A percentile compares a stretch with the other conserved stretches of the same genome.
These are phyloP conservation scores for Enoplosus armatus DNA, from an alignment of 2,797 vertebrate species.

Conservation along the genomic window DNA sequence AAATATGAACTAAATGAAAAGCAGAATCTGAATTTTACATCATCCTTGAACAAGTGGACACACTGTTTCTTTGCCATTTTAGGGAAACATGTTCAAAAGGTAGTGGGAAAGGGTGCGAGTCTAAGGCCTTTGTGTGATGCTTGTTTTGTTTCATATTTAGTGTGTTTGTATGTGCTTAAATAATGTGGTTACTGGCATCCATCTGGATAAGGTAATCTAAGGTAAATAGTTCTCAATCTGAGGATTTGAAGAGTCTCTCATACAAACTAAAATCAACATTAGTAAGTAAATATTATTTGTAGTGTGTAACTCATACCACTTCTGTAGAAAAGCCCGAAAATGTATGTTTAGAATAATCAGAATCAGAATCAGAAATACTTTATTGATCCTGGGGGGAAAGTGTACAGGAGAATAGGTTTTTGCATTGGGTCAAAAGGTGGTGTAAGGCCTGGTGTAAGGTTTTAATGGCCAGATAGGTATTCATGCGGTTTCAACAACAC, in stretches of 20 bases:
- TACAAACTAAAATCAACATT: neutral
- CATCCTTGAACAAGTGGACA: neutral
- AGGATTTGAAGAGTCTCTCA: neutral
- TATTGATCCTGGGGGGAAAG: no score
- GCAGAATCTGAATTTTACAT: neutral
- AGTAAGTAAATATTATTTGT: neutral
- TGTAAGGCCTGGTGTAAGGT: neutral
- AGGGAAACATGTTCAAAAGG: neutral
- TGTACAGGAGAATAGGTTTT: no score
- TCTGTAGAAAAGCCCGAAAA: neutral
- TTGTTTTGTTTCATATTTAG: neutral
- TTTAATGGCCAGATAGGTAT: neutral
- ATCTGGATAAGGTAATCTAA: neutral
- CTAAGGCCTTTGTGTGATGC: no score
- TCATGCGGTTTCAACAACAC: neutral
- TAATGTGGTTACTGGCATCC: neutral
- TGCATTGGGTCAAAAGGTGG: neutral
- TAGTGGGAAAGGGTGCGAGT: neutral
- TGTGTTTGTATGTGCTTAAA: neutral
- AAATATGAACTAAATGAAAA: conserved; percentile 12
- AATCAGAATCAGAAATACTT: no score
- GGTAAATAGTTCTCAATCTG: neutral
- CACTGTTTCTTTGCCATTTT: neutral
- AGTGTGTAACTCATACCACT: no score
- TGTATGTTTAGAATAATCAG: neutral